These are phyloP conservation scores for Catostylus mosaicus DNA, from an alignment of 30 jellyfish, hydroid and myxozoan species.

Conservation along the genomic window DNA sequence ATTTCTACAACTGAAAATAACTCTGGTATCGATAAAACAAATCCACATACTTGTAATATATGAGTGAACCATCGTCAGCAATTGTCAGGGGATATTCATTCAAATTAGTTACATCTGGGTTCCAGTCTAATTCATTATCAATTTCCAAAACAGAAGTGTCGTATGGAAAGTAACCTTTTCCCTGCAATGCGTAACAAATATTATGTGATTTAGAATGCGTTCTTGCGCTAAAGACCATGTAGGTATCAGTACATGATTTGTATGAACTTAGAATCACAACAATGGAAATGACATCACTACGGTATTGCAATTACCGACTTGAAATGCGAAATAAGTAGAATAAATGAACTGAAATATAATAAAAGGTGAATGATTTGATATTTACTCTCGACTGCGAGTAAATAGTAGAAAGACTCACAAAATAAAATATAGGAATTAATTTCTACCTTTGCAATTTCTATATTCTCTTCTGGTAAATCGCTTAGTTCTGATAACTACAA, in stretches of 20 bases:
- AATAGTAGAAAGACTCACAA: too few relatives aligned
- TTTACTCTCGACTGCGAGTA: too few relatives aligned
- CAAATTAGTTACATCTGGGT: constrained; percentile 64
- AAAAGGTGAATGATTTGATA: too few relatives aligned
- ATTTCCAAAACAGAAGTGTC: constrained; percentile 72
- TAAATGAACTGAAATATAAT: too few relatives aligned
- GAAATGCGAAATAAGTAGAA: too few relatives aligned
- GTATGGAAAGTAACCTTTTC: constrained; percentile 90
- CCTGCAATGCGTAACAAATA: too few relatives aligned
- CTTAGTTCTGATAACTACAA: constrained; percentile 73
- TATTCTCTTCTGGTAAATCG: constrained; percentile 51
- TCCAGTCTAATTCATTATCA: constrained; percentile 85
- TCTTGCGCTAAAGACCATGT: background rate
- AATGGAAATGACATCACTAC: too few relatives aligned
- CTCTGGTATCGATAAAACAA: too few relatives aligned
- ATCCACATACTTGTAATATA: constrained; percentile 73
- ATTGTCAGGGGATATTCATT: constrained; percentile 82
- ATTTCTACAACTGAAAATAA: too few relatives aligned
- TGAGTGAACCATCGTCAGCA: constrained; percentile 88
- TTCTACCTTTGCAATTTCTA: constrained; percentile 87
- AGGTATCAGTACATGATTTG: background rate
- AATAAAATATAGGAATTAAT: too few relatives aligned
- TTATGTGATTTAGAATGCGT: background rate
- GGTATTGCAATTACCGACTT: too few relatives aligned
- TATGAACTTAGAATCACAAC: background rate